A percentile compares a stretch with the other conserved stretches of the same genome.
Conservation (phyloP, 2,888 invertebrate species). For the Cynaeus angustus region DNA sequence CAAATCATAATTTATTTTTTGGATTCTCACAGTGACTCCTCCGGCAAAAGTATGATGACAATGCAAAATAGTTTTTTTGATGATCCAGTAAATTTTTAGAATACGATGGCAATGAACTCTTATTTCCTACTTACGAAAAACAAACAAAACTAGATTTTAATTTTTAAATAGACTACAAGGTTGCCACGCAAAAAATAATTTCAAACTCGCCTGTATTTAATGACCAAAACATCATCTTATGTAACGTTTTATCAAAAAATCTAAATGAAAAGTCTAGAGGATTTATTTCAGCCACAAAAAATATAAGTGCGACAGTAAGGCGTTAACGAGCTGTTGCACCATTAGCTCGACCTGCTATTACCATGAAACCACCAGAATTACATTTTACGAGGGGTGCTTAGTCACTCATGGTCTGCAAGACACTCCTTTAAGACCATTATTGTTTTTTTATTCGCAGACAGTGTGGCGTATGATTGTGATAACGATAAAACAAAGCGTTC, state of each 20-base stretch:
- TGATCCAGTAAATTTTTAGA: slow-evolving; percentile 17
- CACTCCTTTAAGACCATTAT: slow-evolving; percentile 6
- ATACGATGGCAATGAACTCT: slow-evolving; percentile 13
- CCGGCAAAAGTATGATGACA: slow-evolving; percentile 19
- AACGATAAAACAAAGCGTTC: not conserved
- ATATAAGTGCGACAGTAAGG: slow-evolving; percentile 8
- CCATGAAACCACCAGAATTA: slow-evolving; percentile 10
- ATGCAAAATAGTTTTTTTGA: slow-evolving; percentile 23
- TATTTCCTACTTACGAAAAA: slow-evolving; percentile 3
- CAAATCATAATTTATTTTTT: slow-evolving; percentile 23
- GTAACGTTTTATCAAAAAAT: slow-evolving; percentile 12
- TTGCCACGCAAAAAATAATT: slow-evolving; percentile 36
- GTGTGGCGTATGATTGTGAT: not conserved
- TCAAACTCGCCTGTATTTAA: slow-evolving; percentile 34
- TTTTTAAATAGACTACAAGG: slow-evolving; percentile 39
- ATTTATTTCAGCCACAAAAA: slow-evolving; percentile 1
- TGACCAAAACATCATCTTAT: slow-evolving; percentile 8
- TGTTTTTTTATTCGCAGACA: slow-evolving; percentile 8
- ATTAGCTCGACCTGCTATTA: slow-evolving; percentile 7
- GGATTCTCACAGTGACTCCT: not conserved
- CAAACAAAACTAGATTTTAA: slow-evolving; percentile 24
- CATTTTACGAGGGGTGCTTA: slow-evolving; percentile 15
- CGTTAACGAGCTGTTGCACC: slow-evolving; percentile 14
- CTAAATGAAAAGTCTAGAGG: not conserved
- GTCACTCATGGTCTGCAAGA: slow-evolving; percentile 1